Evolutionary conservation across 2,797 vertebrate genomes (phyloP), one percentile per base, ranked within the genome.

Genomic region (Trachops cirrhosus): DNA sequence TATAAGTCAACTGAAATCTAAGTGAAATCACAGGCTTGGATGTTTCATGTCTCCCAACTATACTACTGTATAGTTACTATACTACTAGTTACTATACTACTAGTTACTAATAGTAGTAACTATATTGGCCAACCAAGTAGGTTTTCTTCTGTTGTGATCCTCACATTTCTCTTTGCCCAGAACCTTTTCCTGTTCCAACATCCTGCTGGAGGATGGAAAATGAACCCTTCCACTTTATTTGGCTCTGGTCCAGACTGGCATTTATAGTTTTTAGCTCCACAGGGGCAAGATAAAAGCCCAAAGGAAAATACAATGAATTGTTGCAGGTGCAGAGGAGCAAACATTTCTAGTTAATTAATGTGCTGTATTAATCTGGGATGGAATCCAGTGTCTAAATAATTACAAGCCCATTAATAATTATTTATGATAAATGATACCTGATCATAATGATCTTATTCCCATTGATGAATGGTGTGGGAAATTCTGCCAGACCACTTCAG

Each of bases 271-370:
- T 84, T 74, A 96, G 54, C 39, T 50, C n/a, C 59, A 15, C 24
- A 44, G 37, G 41, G 50, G 37, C 29, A 59, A 96, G 57, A 74
- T 68, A 75, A 96, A 96, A 89, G 44, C 83, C 78, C 29, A 59
- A 90, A 94, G 34, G 39, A 46, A 89, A 97, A 94, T 32, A 88
- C 94, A 41, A 83, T 96, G 94, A 96, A 90, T 77, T 83, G 68
- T 59, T 77, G 64, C 86, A 86, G 70, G 84, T 91, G 41, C 83
- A 88, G 67, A 79, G 91, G 79, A 96, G 95, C 44, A 82, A 96
- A 86, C 29, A n/a, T 96, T 97, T 97, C 95, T 96, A 96, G 93
- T 97, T 98, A 96, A 97, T 67, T 95, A 32, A 96, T 91, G 59
- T 91, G 34, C 37, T 94, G 14, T 95, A 80, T 97, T 96, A 89